Base-by-base conservation (phyloP, 2,888 invertebrate genomes). In the Eumacrocentrus americanus region DNA sequence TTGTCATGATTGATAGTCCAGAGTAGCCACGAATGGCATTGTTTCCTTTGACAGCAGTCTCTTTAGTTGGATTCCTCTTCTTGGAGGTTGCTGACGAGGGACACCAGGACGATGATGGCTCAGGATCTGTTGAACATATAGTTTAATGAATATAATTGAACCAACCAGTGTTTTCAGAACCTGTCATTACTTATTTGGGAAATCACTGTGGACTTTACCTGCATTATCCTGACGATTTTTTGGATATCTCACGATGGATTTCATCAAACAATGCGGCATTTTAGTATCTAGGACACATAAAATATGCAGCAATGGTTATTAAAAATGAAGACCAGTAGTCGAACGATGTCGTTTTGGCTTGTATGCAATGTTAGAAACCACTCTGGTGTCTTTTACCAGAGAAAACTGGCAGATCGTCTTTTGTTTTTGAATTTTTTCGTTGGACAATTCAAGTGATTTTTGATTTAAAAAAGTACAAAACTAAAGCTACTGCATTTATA, bases 241-340 rank as follows among this genome's bases (percentile, higher is more conserved):
- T 11, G 66, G 71, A 60, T 74, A 76, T 25, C 74, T 70, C 37
- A 69, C 67, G 71, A 77, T 75, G 14, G 75, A 75, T 60, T 76
- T 78, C 51, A 79, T 71, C 47, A 79, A 61, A 58, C 78, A 79
- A 9, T 73, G 76, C 6, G 78, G 78, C 78, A 79, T 79, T 25
- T 47, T 53, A 53, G 12, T 34, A 34, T 22, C 7, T 25, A 46
- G 2, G 1, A n/a, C 3, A 46, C 6, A 14, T 22, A 14, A 25
- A 12, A 25, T 25, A 46, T 46, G 20, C 9, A 42, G 11, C 11
- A 11, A n/a, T 46, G 14, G 1, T 23, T 11, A 25, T 46, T 2
- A 46, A 22, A 46, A 46, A 12, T 4, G 23, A 22, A 25, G 6
- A 46, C 25, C 18, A 22, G 29, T 29, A 29, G 29, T 29, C 29